Evolutionary conservation across 37 sponge, comb jelly and placozoan genomes (phyloP), one percentile per base, ranked within the genome.

Genomic region (Cliona cf. orientalis): DNA sequence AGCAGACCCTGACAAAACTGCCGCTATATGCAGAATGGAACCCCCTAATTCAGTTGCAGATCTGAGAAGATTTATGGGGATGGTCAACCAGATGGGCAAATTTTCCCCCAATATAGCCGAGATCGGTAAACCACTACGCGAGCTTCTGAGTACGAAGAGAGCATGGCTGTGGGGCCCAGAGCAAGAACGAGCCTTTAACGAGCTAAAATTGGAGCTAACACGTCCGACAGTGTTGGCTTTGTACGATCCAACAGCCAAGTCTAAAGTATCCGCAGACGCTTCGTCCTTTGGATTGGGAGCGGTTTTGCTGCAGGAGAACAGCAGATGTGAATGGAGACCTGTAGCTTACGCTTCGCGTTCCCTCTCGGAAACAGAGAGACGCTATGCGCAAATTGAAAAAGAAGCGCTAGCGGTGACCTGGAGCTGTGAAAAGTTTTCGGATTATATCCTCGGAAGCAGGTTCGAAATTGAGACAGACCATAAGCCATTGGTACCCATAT

Each of bases 1-100:
- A 33, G 53, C 87, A 68, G 83, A 87, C 44, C 82, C 88, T 59
- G 61, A 87, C 49, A 87, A 87, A 53, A 69, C 68, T 36, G 29
- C 46, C 21, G 78, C 83, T 22, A 76, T 76, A 35, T 60, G 6
- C 5, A 37, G 40, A 19, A 22, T 29, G 73, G 5, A 72, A 6
- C 55, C 73, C 9, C 73, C 55, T 6, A 46, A n/a, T 1, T 53
- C 2, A 32, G 55, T 72, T 14, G 2, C 73, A 31, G 73, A 72
- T 25, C 19, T 83, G 1, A 31, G 72, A 43, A 33, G 80, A 21
- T 83, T 89, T 45, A 21, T 89, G 40, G 84, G 90, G 9, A 83
- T 84, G 84, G 80, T 57, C n/a, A 21, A 89, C 76, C 43, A 72
- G 83, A 31, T 40, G 71, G 53, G 84, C 79, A 45, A 83, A 82